Evolutionary conservation across 2,797 vertebrate genomes (phyloP).

Genomic region (Intellagama lesueurii): DNA sequence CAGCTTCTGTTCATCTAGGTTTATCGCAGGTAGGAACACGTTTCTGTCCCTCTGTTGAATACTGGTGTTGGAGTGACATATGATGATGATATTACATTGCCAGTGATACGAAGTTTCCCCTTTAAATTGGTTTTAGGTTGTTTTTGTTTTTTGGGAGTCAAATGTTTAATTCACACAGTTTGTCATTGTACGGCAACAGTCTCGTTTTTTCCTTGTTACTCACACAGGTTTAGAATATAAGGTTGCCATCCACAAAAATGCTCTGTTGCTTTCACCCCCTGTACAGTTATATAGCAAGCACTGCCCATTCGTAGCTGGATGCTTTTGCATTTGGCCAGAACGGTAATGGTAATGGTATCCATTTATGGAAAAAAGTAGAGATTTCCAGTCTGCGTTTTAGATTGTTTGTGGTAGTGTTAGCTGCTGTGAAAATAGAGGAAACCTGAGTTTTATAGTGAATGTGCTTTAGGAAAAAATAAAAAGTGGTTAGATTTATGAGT

Average conservation of each 20-base stretch:
- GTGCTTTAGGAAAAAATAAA: conserved; percentile 57
- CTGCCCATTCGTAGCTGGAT: neutral
- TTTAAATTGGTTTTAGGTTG: neutral
- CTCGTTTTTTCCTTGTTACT: conserved; percentile 46
- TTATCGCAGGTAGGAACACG: conserved; percentile 90
- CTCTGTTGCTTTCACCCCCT: neutral
- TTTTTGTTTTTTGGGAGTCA: neutral
- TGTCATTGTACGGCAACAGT: conserved; percentile 1
- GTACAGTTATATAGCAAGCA: neutral
- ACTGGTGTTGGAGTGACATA: neutral
- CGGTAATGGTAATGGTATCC: conserved; percentile 14
- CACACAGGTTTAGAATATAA: conserved; percentile 43
- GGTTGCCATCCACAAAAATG: neutral
- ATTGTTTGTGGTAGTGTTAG: conserved; percentile 59
- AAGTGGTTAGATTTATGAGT: conserved; percentile 73
- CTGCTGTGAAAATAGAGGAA: conserved; percentile 56
- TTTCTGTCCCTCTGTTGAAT: conserved; percentile 30
- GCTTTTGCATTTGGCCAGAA: conserved; percentile 3
- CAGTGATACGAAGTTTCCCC: neutral
- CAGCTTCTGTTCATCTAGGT: conserved; percentile 93
- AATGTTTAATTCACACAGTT: conserved; percentile 30
- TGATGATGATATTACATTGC: neutral
- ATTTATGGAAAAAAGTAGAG: conserved; percentile 39
- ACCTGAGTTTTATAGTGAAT: conserved; percentile 64
- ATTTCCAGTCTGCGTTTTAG: conserved; percentile 39